A percentile compares a stretch with the other conserved stretches of the same genome.
These are phyloP conservation scores for Erebia ligea DNA, from an alignment of 2,888 invertebrate species.

Conservation along the genomic window DNA sequence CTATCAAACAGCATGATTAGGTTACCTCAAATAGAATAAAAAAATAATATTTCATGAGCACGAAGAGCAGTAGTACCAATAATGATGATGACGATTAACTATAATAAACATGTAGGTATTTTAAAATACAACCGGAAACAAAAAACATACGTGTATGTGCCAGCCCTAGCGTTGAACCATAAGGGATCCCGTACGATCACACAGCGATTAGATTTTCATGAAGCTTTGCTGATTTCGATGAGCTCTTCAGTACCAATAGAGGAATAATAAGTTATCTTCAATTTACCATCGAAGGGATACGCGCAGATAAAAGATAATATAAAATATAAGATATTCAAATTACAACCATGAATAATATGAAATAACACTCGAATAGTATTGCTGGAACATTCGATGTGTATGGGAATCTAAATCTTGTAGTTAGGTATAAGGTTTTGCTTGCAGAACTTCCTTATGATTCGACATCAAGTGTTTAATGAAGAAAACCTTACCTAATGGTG, in stretches of 20 bases:
- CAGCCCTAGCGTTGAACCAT: constrained; percentile 51
- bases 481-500: too few relatives aligned
- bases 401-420: neutral
- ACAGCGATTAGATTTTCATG: constrained; percentile 78
- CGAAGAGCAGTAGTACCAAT: too few relatives aligned
- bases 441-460: too few relatives aligned
- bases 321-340: constrained; percentile 14
- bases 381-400: neutral
- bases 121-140: neutral
- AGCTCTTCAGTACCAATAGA: constrained; percentile 36
- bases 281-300: neutral
- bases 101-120: neutral
- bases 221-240: constrained; percentile 55
- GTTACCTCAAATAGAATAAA: too few relatives aligned
- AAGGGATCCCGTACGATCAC: constrained; percentile 64
- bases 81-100: too few relatives aligned
- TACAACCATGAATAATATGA: neutral
- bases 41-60: too few relatives aligned
- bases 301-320: constrained; percentile 1
- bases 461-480: too few relatives aligned
- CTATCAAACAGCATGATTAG: too few relatives aligned
- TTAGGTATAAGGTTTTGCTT: too few relatives aligned
- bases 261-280: constrained; percentile 38
- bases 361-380: neutral
- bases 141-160: constrained; percentile 7